Evolutionary conservation across 2,797 vertebrate genomes (phyloP).

Genomic region (Sylvia borin): DNA sequence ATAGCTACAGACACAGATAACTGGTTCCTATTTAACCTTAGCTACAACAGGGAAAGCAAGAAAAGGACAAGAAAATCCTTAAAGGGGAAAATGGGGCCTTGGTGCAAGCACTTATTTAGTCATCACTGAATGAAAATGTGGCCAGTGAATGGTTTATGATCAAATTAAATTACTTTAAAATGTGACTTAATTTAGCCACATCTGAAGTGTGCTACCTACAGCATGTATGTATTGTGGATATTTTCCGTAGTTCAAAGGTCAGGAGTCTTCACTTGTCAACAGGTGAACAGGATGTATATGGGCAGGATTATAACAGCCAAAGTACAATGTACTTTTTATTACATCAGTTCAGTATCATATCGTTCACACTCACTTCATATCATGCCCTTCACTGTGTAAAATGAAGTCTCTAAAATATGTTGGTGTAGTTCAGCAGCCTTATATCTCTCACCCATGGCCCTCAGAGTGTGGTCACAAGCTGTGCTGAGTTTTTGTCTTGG

Average conservation of each 20-base stretch:
- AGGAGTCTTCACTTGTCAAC: neutral
- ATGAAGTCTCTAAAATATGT: neutral
- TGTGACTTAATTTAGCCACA: neutral
- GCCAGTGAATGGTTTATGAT: neutral
- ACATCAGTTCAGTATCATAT: neutral
- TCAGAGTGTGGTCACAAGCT: neutral
- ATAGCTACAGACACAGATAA: neutral
- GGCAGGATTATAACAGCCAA: neutral
- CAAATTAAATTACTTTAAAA: neutral
- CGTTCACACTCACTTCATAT: neutral
- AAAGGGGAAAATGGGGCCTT: neutral
- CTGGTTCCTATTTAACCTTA: neutral
- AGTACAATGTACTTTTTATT: neutral
- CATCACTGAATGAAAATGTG: neutral
- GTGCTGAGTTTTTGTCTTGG: neutral
- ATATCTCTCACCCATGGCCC: neutral
- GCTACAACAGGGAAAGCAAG: neutral
- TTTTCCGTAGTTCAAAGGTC: neutral
- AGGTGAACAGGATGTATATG: neutral
- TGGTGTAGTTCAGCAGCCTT: neutral
- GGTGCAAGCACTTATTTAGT: neutral
- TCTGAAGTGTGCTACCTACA: neutral
- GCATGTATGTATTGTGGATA: neutral
- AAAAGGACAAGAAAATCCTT: neutral
- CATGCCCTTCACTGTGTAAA: neutral